These are phyloP conservation scores for Megamerina dolium DNA, from an alignment of 2,888 invertebrate genomes.

Conservation along the genomic window DNA sequence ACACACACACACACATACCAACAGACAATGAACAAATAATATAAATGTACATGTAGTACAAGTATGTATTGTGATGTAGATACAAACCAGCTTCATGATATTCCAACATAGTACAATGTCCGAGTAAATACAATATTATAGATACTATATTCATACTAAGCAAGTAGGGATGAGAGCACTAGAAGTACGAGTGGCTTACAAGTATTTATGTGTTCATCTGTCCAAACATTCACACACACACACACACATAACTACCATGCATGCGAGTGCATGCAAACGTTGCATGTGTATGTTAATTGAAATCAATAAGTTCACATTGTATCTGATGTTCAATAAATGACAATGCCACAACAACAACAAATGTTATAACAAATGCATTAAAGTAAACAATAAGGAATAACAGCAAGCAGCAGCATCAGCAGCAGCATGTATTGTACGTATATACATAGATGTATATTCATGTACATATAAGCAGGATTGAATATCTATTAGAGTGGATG, in stretches of 20 bases:
- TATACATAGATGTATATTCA: no score
- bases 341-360: conserved; percentile 11
- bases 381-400: conserved; percentile 18
- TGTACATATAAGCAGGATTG: no score
- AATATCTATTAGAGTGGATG: no score
- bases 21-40: not conserved
- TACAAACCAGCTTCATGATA: no score
- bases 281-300: conserved; percentile 1
- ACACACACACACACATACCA: not conserved
- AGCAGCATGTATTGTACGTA: conserved; percentile 12
- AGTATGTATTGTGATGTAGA: no score
- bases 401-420: conserved; percentile 6
- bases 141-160: no score
- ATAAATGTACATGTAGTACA: not conserved
- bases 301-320: conserved; percentile 1
- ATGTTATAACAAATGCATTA: conserved; percentile 38
- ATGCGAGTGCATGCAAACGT: not conserved
- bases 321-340: not conserved
- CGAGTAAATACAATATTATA: no score
- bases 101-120: no score
- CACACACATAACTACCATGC: not conserved
- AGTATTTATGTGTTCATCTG: no score
- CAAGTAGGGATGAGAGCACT: no score
- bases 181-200: no score
- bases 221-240: conserved; percentile 6